These are phyloP conservation scores for Silurus aristotelis DNA, from an alignment of 2,797 vertebrate genomes.

Conservation along the genomic window DNA sequence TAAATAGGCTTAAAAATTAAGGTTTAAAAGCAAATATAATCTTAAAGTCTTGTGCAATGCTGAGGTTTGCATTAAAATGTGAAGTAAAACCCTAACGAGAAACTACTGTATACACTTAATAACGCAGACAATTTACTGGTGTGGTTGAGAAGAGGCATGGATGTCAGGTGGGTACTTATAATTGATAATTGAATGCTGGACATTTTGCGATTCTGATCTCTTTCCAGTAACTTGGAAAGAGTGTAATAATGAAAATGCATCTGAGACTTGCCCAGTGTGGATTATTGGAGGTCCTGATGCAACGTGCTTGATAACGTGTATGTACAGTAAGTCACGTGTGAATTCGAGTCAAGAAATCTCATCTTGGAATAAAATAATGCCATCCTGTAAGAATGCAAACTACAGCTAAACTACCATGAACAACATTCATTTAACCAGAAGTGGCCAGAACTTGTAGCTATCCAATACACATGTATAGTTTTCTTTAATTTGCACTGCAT, in stretches of 20 bases:
- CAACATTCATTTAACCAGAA: neutral
- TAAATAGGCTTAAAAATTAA: neutral
- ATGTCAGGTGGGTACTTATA: neutral
- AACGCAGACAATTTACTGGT: neutral
- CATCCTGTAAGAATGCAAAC: neutral
- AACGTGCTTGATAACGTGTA: neutral
- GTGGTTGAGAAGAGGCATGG: neutral
- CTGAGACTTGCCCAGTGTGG: neutral
- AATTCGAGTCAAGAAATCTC: neutral
- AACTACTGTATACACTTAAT: neutral
- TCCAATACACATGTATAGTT: neutral
- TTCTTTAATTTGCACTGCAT: neutral
- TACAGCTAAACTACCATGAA: neutral
- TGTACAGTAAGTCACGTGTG: neutral
- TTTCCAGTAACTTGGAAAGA: neutral
- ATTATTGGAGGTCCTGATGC: neutral
- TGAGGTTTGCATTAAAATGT: neutral
- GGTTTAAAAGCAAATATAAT: neutral
- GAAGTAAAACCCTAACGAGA: neutral
- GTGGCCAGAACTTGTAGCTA: neutral
- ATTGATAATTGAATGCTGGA: neutral
- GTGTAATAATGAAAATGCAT: neutral
- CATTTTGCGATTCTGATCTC: neutral
- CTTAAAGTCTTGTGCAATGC: too few species aligned
- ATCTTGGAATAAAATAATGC: neutral